Evolutionary conservation across 2,797 vertebrate species (phyloP).

Genomic region (Takifugu ocellatus): DNA sequence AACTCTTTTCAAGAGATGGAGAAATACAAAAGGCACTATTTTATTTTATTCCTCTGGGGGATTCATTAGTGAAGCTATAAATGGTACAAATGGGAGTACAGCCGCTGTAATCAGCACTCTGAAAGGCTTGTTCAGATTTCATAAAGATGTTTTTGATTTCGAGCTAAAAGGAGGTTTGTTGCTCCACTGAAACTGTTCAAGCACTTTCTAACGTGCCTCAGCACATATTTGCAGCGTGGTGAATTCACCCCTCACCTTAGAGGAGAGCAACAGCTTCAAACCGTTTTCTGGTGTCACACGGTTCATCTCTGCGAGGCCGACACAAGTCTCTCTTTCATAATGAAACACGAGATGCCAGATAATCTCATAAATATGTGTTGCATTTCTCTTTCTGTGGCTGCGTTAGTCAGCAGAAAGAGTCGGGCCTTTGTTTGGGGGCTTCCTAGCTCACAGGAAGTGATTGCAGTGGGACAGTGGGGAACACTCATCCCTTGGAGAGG

Average conservation of each 20-base stretch:
- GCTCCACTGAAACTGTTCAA: slow-evolving; percentile 1
- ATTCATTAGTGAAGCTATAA: too few relatives aligned
- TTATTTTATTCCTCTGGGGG: too few relatives aligned
- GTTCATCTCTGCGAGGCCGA: slow-evolving; percentile 56
- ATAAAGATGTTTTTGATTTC: slow-evolving; percentile 6
- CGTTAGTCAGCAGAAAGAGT: slow-evolving; percentile 50
- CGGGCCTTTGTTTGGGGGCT: slow-evolving; percentile 70
- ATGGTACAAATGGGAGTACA: too few relatives aligned
- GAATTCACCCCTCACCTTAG: slow-evolving; percentile 39
- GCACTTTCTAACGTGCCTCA: slow-evolving; percentile 23
- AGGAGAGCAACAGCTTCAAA: slow-evolving; percentile 63
- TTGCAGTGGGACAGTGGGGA: slow-evolving; percentile 74
- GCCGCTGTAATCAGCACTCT: too few relatives aligned
- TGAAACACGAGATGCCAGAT: slow-evolving; percentile 71
- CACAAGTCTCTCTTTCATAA: slow-evolving; percentile 73
- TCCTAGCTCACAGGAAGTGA: slow-evolving; percentile 77
- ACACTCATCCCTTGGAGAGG: slow-evolving; percentile 74
- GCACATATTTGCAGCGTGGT: slow-evolving; percentile 13
- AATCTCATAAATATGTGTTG: slow-evolving; percentile 78
- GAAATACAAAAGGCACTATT: too few relatives aligned
- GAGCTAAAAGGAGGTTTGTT: too few relatives aligned
- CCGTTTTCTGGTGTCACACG: slow-evolving; percentile 67
- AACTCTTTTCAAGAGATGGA: too few relatives aligned
- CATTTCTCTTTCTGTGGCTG: slow-evolving; percentile 64
- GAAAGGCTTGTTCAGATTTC: slow-evolving; percentile 1